Conservation (phyloP, 1,140 invertebrate species). For the Ceratosolen fusciceps region DNA sequence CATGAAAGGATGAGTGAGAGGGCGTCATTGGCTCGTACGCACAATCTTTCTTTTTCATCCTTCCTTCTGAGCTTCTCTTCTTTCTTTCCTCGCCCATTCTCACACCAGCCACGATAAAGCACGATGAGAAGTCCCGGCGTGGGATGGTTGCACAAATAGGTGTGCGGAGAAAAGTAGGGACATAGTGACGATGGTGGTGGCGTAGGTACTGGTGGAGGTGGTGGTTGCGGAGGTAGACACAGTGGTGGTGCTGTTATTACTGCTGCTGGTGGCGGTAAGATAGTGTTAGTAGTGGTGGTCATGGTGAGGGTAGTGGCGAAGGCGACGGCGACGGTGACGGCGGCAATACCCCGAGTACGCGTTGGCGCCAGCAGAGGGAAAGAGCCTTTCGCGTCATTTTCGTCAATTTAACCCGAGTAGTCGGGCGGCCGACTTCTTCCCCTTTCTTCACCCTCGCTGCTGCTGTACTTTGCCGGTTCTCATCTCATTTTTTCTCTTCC, state of each 20-base stretch:
- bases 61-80: not conserved
- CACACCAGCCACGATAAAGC: constrained; percentile 16
- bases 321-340: not conserved
- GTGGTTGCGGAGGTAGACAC: no score
- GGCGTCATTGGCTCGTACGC: not conserved
- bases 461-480: not conserved
- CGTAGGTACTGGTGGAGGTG: no score
- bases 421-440: constrained; percentile 28
- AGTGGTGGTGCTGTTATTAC: no score
- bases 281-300: no score
- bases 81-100: not conserved
- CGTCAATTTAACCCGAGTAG: constrained; percentile 64
- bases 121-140: constrained; percentile 8
- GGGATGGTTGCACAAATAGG: no score
- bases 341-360: not conserved
- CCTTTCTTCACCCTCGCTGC: constrained; percentile 42
- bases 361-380: constrained; percentile 27
- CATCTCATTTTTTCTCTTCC: not conserved
- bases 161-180: constrained; percentile 14
- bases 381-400: constrained; percentile 64
- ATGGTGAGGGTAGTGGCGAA: not conserved
- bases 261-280: no score
- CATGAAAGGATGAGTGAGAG: not conserved
- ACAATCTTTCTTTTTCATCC: not conserved
- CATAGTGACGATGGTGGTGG: not conserved